Conservation (phyloP, 2,888 invertebrate species). For the Bruchidius siliquastri region DNA sequence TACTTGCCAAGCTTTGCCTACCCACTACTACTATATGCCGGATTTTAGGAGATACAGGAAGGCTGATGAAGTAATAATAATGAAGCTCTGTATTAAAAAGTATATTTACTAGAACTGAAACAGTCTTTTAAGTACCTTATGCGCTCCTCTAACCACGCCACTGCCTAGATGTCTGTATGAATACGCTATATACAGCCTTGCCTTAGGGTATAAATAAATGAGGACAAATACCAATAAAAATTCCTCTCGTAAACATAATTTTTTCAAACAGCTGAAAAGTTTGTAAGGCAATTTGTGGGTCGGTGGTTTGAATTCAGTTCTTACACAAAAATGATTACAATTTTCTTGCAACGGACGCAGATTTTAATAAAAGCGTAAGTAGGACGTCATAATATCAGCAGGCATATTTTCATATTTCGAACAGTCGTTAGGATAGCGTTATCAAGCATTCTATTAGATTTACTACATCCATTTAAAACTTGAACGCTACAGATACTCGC, state of each 20-base stretch:
- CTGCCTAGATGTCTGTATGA: neutral
- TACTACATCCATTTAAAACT: neutral
- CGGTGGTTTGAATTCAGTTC: neutral
- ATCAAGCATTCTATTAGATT: neutral
- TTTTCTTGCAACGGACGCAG: neutral
- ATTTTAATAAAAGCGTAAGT: neutral
- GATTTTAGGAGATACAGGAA: no score
- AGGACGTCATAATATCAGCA: neutral
- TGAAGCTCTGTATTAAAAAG: no score
- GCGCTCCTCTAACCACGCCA: neutral
- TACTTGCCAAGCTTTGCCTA: no score
- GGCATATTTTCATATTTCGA: neutral
- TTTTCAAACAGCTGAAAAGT: neutral
- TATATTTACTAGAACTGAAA: no score
- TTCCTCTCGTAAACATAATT: neutral
- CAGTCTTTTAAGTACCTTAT: neutral
- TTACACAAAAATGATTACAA: no score
- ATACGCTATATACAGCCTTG: neutral
- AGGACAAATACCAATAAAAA: neutral
- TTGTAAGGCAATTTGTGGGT: neutral
- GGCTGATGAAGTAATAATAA: no score
- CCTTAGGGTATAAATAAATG: neutral
- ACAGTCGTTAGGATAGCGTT: neutral
- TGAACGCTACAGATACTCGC: neutral
- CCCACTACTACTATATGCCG: no score